Conservation (phyloP, 2,888 invertebrate species). For the Agriotes lineatus region DNA sequence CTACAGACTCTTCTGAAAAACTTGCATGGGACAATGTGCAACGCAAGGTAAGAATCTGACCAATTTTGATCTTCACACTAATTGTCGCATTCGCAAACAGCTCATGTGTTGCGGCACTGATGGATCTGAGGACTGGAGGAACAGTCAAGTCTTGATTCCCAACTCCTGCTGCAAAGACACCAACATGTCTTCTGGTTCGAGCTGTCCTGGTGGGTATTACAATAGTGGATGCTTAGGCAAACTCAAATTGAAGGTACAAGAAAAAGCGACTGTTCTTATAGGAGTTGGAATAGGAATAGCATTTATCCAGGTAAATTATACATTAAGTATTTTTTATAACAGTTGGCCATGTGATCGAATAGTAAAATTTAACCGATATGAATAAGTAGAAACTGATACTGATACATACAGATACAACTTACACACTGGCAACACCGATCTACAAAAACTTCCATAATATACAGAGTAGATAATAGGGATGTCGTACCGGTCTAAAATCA, state of each 20-base stretch:
- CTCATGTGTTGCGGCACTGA: constrained; percentile 69
- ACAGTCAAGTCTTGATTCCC: constrained; percentile 64
- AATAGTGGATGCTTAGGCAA: constrained; percentile 71
- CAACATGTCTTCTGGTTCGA: constrained; percentile 58
- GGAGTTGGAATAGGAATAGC: constrained; percentile 77
- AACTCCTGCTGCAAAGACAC: constrained; percentile 72
- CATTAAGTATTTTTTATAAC: neutral
- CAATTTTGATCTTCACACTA: neutral
- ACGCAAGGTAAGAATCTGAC: constrained; percentile 65
- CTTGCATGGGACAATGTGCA: constrained; percentile 82
- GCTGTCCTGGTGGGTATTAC: constrained; percentile 56
- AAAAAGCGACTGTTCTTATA: constrained; percentile 71
- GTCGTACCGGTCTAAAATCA: too few species aligned
- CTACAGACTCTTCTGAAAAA: constrained; percentile 71
- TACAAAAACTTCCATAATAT: too few species aligned
- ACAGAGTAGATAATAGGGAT: too few species aligned
- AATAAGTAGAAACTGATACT: too few species aligned
- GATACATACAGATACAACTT: too few species aligned
- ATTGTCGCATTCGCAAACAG: constrained; percentile 50
- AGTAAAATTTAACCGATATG: too few species aligned
- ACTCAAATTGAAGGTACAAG: constrained; percentile 69
- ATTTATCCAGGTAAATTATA: constrained; percentile 68
- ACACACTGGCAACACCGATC: too few species aligned
- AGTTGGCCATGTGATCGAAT: too few species aligned
- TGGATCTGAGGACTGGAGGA: constrained; percentile 60